Evolutionary conservation across 2,797 vertebrate genomes (phyloP), one percentile per base, ranked within the genome.

Genomic region (Centroberyx gerrardi): DNA sequence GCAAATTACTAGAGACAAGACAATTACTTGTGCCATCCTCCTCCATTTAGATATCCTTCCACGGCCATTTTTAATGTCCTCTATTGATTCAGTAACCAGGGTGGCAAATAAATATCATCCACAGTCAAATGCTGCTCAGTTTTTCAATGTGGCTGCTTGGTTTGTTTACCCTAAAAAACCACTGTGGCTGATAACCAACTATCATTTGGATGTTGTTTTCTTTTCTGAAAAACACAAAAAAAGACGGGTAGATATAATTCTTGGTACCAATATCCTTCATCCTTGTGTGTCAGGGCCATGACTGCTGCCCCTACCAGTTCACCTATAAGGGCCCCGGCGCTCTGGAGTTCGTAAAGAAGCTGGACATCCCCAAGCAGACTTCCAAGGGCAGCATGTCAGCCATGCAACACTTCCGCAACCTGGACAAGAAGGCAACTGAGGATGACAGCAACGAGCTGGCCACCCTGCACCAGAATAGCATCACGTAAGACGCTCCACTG

Each of bases 321-420:
- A 91, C 91, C 22, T 96, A 95, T 61, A 92, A 91, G 17, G 93
- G 92, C 13, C 88, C 85, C 0, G 91, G 87, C 3, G 27, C 56
- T 22, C 84, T 96, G 76, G 71, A 91, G 67, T 94, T 94, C 74
- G 91, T 93, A 12, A 94, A 94, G 76, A 96, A 95, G 87, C 87
- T 96, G 49, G 94, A 95, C 71, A 75, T 92, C 55, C 84, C 92
- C 38, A 96, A 95, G 83, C 94, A 96, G 86, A 88, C 76, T 0
- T 89, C 93, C n/a, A 95, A 92, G 56, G 51, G 78, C 5, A 90
- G 76, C 77, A 63, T 95, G 81, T 94, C 95, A 0, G 95, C 95
- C 68, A 96, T 95, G 95, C 93, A 95, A 36, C 95, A 93, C 86
- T 96, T 96, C 82, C 92, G 81, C 3, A 96, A 96, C 86, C 88